Evolutionary conservation across 2,113 vertebrate species (phyloP), one percentile per base, ranked within the genome.

Genomic region (Apteryx owenii): DNA sequence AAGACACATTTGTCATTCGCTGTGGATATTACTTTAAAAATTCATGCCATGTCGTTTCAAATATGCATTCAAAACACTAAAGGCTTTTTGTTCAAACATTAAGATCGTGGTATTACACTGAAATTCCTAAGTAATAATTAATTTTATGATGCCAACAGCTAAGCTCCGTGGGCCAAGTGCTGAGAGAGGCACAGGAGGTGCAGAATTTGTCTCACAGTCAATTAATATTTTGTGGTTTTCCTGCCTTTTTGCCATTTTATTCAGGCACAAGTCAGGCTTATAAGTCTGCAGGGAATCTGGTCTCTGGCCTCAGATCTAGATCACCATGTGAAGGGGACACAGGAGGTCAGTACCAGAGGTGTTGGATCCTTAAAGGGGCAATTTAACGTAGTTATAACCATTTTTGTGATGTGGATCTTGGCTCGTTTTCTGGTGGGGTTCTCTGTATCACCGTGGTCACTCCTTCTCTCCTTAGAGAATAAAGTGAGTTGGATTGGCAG

Each of bases 21-120:
- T 86, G 76, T 78, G 87, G 60, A n/a, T 93, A 96, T 90, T 95
- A 21, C 60, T 91, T 97, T 15, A 85, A 96, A 94, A 95, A 97
- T 81, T 83, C 88, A 93, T 95, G 93, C 56, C 60, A 85, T 75
- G 51, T 72, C 81, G 17, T 54, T 95, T 95, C 90, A 97, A 97
- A 94, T 95, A 90, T 80, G 85, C 62, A 89, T 94, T 96, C 68
- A 78, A 71, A 93, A 83, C 85, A 94, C 68, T 94, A 90, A 89
- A 89, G 50, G 28, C 54, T 85, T 77, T 93, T 94, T 96, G 84
- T 94, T 89, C 91, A 88, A 88, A 81, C 93, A 78, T 94, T 77
- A 85, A 89, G 77, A 90, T 85, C 68, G 51, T 65, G 65, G 54
- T 71, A 85, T 89, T 93, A 88, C 81, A 85, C 16, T 33, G 68